These are phyloP conservation scores for Platalea minor DNA, from an alignment of 2,797 vertebrate species.

Conservation along the genomic window DNA sequence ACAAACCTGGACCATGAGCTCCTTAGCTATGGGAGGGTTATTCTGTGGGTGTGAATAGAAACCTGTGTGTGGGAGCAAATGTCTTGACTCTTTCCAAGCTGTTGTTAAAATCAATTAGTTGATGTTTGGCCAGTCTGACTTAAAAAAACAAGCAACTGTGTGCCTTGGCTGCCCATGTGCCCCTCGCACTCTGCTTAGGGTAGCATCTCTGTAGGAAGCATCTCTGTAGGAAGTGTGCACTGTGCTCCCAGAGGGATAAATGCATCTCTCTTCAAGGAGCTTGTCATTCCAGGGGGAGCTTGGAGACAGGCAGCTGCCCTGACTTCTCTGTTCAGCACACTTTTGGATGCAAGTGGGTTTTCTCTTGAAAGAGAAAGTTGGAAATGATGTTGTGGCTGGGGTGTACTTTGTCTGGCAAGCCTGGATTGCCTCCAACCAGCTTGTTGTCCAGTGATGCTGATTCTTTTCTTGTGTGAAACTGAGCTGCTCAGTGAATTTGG, in stretches of 20 bases:
- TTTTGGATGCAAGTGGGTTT: background rate
- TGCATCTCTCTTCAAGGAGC: background rate
- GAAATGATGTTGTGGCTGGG: rapidly evolving
- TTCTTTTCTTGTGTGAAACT: background rate
- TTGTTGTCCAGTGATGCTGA: background rate
- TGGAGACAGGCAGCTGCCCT: background rate
- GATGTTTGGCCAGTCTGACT: background rate
- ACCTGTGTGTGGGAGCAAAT: background rate
- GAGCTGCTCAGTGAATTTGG: background rate
- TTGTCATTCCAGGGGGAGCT: rapidly evolving
- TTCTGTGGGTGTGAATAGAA: background rate
- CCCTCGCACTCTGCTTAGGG: rapidly evolving
- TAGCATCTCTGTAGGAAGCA: background rate
- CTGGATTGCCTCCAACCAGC: background rate
- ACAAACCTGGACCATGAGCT: background rate
- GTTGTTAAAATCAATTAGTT: background rate
- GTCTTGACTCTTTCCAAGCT: background rate
- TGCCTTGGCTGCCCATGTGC: background rate
- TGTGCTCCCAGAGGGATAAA: background rate
- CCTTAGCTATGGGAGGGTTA: background rate
- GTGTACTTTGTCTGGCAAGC: background rate
- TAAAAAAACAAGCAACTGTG: background rate
- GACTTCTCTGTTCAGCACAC: background rate
- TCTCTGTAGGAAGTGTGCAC: background rate
- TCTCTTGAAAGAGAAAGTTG: background rate